Evolutionary conservation across 2,888 invertebrate species (phyloP).

Genomic region (Idaea biselata): DNA sequence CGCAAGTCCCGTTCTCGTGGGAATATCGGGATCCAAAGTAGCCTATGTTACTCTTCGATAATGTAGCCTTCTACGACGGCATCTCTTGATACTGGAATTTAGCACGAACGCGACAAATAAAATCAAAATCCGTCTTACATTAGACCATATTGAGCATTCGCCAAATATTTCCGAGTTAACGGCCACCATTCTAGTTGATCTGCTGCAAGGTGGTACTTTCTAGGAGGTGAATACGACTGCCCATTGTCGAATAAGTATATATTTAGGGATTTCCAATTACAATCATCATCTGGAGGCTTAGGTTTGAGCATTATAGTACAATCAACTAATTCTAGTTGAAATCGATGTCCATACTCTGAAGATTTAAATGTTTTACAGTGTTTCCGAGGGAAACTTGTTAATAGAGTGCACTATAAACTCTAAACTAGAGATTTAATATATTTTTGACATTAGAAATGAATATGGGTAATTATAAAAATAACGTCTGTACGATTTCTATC

Average conservation of each 20-base stretch:
- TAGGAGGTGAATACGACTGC: conserved; percentile 59
- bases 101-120: too few species aligned
- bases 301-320: conserved; percentile 17
- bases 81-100: too few species aligned
- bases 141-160: conserved; percentile 55
- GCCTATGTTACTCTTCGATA: too few species aligned
- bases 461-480: not conserved
- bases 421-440: not conserved
- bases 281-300: conserved; percentile 30
- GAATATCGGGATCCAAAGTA: too few species aligned
- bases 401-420: not conserved
- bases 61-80: too few species aligned
- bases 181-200: conserved; percentile 56
- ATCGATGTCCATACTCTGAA: not conserved
- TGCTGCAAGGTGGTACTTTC: conserved; percentile 57
- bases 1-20: too few species aligned
- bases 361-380: not conserved
- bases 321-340: not conserved
- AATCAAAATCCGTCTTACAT: conserved; percentile 37
- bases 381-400: not conserved
- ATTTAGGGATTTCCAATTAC: conserved; percentile 47
- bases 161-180: conserved; percentile 46
- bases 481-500: not conserved
- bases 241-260: conserved; percentile 67
- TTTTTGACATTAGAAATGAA: not conserved